Evolutionary conservation across 2,888 invertebrate genomes (phyloP), one percentile per base, ranked within the genome.

Genomic region (Lycocerus yunnanus): DNA sequence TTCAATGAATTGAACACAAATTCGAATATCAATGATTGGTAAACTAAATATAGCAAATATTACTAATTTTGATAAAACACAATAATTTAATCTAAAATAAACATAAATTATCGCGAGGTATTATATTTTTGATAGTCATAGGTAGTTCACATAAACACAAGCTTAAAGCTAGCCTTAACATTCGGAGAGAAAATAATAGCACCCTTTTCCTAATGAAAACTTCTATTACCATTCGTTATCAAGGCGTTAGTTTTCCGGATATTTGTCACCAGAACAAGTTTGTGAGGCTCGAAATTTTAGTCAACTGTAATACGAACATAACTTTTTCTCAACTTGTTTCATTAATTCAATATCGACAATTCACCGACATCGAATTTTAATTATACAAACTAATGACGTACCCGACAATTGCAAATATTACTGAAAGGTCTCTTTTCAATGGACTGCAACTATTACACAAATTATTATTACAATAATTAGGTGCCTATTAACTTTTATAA

Each of bases 211-310:
- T 63, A 63, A 63, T 63, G 61, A 20, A 63, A 63, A 63, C 61
- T 16, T 63, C 61, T 63, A 63, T 63, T 63, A 63, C 61, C 61
- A 20, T 63, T 63, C 61, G 61, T 63, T 63, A 63, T 63, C 61
- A 15, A n/a, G 13, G 16, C n/a, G 20, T 20, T 63, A 20, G 61
- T 63, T 63, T 63, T 63, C 18, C 61, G 61, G 15, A 63, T 63
- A 63, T 63, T 63, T 63, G 61, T 18, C 61, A 18, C 61, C 16
- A 63, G 20, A 63, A 63, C 8, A 43, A 43, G 43, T 43, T 43
- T 43, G 43, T 43, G 43, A 43, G n/a, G 43, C 43, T 43, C n/a
- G 43, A 43, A 43, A 43, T 43, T 43, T 43, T 43, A 43, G 43
- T 43, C 43, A n/a, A 43, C 43, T n/a, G 43, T n/a, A 43, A 43